A percentile compares a stretch with the other conserved stretches of the same genome.
Evolutionary conservation across 2,113 vertebrate genomes (phyloP).

Genomic region (Antennarius striatus): DNA sequence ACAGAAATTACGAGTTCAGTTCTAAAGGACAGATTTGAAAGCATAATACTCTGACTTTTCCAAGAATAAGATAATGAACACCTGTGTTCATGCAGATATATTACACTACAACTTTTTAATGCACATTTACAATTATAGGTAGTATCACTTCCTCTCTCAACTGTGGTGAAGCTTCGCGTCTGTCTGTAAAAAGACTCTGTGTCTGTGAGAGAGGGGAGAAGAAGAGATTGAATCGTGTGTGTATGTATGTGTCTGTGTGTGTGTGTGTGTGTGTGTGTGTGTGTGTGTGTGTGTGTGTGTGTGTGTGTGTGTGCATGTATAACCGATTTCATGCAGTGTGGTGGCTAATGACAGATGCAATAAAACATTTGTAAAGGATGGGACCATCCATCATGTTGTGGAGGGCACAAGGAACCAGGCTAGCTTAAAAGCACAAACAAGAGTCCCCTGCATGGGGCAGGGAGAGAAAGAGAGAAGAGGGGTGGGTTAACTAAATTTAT

Average conservation of each 20-base stretch:
- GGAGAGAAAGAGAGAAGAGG: slow-evolving; percentile 31
- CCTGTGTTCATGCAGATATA: too few relatives aligned
- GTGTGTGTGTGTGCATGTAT: not conserved
- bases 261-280: too few relatives aligned
- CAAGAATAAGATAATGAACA: too few relatives aligned
- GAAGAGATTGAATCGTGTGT: slow-evolving; percentile 7
- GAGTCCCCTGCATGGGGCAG: slow-evolving; percentile 53
- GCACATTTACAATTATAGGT: too few relatives aligned
- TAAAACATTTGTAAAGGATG: slow-evolving; percentile 73
- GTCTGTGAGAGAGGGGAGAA: slow-evolving; percentile 12
- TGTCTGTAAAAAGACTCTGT: slow-evolving; percentile 14
- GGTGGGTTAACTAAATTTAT: slow-evolving; percentile 76
- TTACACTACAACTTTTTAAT: too few relatives aligned
- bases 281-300: too few relatives aligned
- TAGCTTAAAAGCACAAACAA: slow-evolving; percentile 75
- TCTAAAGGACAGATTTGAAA: too few relatives aligned
- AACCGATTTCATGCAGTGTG: slow-evolving; percentile 27
- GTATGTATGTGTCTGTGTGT: too few relatives aligned
- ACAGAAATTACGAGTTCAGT: too few relatives aligned
- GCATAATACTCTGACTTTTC: too few relatives aligned
- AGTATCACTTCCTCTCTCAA: too few relatives aligned
- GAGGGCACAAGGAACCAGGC: slow-evolving; percentile 52
- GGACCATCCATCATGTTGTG: slow-evolving; percentile 70
- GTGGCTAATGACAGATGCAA: slow-evolving; percentile 72
- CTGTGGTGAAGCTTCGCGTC: too few relatives aligned